Conservation (phyloP, 2,797 vertebrate species). For the Cyprinodon diabolis region DNA sequence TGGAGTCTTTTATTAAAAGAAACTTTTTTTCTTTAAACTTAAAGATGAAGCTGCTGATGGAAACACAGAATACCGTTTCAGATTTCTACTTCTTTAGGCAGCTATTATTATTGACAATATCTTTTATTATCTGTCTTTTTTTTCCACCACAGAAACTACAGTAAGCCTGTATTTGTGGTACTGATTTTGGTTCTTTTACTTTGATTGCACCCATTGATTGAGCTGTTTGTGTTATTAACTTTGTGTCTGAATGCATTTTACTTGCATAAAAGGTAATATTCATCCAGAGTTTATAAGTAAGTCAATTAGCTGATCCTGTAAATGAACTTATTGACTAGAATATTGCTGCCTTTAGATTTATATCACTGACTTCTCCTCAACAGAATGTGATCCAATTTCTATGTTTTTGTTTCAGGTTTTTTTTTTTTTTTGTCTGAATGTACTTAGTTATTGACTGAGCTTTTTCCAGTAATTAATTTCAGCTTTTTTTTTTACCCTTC, state of each 20-base stretch:
- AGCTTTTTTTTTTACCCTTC: too few relatives aligned
- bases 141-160: neutral
- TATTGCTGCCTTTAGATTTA: neutral
- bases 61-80: too few relatives aligned
- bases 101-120: too few relatives aligned
- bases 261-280: neutral
- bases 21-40: too few relatives aligned
- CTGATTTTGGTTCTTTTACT: neutral
- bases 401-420: neutral
- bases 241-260: neutral
- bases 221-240: neutral
- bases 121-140: neutral
- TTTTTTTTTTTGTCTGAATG: neutral
- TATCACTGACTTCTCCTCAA: neutral
- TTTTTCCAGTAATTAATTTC: too few relatives aligned
- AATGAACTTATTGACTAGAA: neutral
- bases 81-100: too few relatives aligned
- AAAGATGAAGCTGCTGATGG: too few relatives aligned
- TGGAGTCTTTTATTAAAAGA: too few relatives aligned
- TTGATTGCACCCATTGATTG: too few relatives aligned
- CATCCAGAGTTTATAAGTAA: neutral
- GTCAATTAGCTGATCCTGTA: too few relatives aligned
- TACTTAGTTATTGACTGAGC: neutral
- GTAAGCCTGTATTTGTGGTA: neutral
- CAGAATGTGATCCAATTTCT: too few relatives aligned